Base-by-base conservation (phyloP, 1,140 invertebrate species). In the Idris sp. region DNA sequence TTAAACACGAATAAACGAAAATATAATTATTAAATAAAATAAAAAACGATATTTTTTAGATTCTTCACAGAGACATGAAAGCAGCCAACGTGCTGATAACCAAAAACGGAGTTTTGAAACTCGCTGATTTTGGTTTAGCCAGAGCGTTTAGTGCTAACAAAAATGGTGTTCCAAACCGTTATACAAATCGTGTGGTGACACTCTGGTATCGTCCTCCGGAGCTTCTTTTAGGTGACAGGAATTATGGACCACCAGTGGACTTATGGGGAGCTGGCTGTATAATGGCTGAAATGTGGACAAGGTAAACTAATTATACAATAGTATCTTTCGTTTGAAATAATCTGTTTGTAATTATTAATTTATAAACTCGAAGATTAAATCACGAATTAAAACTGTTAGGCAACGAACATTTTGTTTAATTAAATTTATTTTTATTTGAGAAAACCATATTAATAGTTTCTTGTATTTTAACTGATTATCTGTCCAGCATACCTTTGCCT, bases 251-350 rank as follows among this genome's bases (percentile, higher is more conserved):
- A 5, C 94, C 97, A 0, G 97, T 99, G 16, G 98, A 99, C 89
- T 91, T 99, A 85, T 99, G 98, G 98, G 97, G 97, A n/a, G 97
- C 96, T 15, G 98, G 98, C 0, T 99, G 98, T 82, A 99, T 99
- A 31, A 98, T 99, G 97, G 97, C 97, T 0, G 97, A 99, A 88
- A 97, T 99, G 96, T 99, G 98, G 98, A 99, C 97, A 0, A 89
- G 97, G 65, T 82, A 62, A 22, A 22, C n/a, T n/a, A n/a, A n/a
- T n/a, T n/a, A n/a, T n/a, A n/a, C n/a, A n/a, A n/a, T n/a, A n/a
- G n/a, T n/a, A n/a, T n/a, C n/a, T n/a, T n/a, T n/a, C n/a, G n/a
- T n/a, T n/a, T n/a, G n/a, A n/a, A n/a, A n/a, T n/a, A n/a, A n/a
- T n/a, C n/a, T n/a, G n/a, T n/a, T n/a, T n/a, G n/a, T n/a, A n/a